phyloP scores from a whole-genome alignment of 2,888 invertebrate species.

The Prenolepis imparis region DNA sequence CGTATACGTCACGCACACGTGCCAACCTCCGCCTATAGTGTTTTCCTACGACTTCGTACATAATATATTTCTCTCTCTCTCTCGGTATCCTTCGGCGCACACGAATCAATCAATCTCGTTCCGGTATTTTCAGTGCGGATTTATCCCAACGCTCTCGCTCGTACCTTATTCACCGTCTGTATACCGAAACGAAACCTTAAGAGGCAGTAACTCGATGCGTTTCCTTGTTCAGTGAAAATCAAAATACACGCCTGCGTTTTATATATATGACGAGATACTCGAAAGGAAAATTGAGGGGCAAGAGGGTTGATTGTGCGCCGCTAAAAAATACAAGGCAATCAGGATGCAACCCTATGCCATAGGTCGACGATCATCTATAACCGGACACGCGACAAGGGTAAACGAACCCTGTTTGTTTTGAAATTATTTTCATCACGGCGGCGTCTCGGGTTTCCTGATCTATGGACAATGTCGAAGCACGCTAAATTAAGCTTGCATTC shows the following conservation, averaged over 20 bases:
- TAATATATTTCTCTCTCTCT: neutral
- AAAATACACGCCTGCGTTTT: neutral
- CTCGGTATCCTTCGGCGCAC: neutral
- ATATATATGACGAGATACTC: neutral
- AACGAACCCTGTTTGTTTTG: neutral
- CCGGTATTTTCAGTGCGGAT: neutral
- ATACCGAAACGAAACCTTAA: conserved; percentile 13
- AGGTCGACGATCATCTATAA: conserved; percentile 12
- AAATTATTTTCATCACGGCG: conserved; percentile 5
- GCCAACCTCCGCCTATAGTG: neutral
- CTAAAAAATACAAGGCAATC: neutral
- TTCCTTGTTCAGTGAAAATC: neutral
- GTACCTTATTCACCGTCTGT: neutral
- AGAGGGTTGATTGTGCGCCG: neutral
- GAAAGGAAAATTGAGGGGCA: neutral
- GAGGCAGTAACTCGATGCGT: conserved; percentile 14
- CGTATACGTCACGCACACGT: neutral
- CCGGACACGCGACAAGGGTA: neutral
- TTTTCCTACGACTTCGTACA: conserved; percentile 13
- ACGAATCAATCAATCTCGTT: conserved; percentile 20
- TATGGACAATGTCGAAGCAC: neutral
- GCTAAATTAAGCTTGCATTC: neutral
- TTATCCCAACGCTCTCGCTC: neutral
- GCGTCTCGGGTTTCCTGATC: neutral
- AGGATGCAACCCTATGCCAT: neutral